These are phyloP conservation scores for Chironomus riparius DNA, from an alignment of 2,888 invertebrate genomes.

Conservation along the genomic window DNA sequence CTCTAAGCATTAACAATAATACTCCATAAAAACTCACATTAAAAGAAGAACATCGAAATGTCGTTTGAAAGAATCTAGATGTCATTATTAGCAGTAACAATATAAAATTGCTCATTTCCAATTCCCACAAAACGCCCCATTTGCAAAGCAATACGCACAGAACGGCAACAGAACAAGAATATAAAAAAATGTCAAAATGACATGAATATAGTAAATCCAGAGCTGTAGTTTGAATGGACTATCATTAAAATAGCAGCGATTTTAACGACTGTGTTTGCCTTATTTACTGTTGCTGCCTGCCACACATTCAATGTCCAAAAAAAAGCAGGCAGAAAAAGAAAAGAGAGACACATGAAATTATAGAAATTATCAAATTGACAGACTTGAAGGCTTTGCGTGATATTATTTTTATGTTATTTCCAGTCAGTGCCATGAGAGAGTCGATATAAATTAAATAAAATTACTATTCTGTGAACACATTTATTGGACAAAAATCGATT, in stretches of 20 bases:
- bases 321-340: background rate
- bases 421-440: background rate
- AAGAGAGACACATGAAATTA: conserved; percentile 19
- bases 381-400: conserved; percentile 24
- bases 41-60: background rate
- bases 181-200: conserved; percentile 23
- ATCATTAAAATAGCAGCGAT: background rate
- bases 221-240: background rate
- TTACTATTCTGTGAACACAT: conserved; percentile 27
- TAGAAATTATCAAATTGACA: conserved; percentile 27
- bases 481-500: conserved; percentile 26
- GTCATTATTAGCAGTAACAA: conserved; percentile 22
- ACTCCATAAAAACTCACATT: background rate
- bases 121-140: conserved; percentile 21
- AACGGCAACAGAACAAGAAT: too few species aligned
- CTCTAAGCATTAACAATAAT: too few species aligned
- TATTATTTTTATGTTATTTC: conserved; percentile 11
- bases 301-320: background rate
- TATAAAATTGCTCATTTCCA: conserved; percentile 20
- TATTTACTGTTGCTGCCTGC: background rate
- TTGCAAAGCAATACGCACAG: background rate
- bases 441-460: conserved; percentile 26
- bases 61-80: background rate
- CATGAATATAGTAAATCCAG: background rate
- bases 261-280: background rate